Base-by-base conservation (phyloP, 1,140 invertebrate genomes). In the Anastrepha ludens region DNA sequence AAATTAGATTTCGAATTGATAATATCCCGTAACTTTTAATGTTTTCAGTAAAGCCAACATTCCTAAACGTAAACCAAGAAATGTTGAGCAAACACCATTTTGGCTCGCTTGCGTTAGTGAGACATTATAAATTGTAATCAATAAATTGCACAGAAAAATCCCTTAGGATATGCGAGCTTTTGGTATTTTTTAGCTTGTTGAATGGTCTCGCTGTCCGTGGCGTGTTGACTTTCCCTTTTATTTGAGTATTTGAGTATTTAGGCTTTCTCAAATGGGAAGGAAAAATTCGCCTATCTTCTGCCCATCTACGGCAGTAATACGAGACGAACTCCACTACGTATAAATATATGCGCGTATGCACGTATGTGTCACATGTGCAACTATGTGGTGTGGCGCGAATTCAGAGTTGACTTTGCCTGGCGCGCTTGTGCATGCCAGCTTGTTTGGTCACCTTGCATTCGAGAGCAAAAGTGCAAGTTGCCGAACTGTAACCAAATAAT, bases 401-500 rank as follows among this genome's bases (percentile, higher is more conserved):
- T 67, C 11, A 20, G n/a, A 67, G 64, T 11, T 67, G 7, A 29
- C 64, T 67, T 67, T 67, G 64, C 64, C 17, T 67, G 64, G 20
- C 64, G 9, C 20, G 64, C n/a, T 67, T 67, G 64, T 67, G 64
- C 29, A 39, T 67, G 64, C 29, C 64, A 67, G 64, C 64, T 67
- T 67, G 64, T 67, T 20, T 67, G 64, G 29, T 67, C 60, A 20
- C 64, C n/a, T 7, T 8, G 20, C 29, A 67, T 67, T 29, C n/a
- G n/a, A 67, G 64, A 29, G 64, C 64, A 67, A 67, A 67, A 67
- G 64, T 67, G 64, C 64, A 67, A 67, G 64, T 67, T 67, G 64
- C 64, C 64, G 64, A 67, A 67, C 64, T 67, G 64, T 67, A 67
- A 67, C 64, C 64, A 67, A 67, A 67, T 67, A 67, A 67, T 67